phyloP scores from a whole-genome alignment of 2,888 invertebrate genomes.

The Ypsolopha scabrella region DNA sequence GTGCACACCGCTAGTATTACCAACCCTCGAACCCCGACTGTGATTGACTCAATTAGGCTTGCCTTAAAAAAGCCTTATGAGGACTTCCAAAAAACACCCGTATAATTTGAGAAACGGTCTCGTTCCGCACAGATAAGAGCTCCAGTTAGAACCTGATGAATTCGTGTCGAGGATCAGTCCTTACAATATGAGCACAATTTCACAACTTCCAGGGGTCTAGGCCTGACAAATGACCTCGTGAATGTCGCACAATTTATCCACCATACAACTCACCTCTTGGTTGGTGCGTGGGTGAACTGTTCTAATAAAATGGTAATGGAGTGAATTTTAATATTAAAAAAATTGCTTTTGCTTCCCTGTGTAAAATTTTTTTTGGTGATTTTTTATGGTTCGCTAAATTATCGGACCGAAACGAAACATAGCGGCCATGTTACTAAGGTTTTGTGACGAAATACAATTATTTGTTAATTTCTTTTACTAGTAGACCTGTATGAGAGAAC shows the following conservation, averaged over 20 bases:
- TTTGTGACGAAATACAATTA: no score
- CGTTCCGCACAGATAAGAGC: constrained; percentile 45
- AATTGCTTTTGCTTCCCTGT: no score
- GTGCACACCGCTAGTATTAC: not conserved
- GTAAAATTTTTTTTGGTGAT: no score
- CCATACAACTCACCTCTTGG: constrained; percentile 24
- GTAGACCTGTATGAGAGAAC: no score
- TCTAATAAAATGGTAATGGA: constrained; percentile 59
- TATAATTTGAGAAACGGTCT: constrained; percentile 19
- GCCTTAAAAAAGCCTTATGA: not conserved
- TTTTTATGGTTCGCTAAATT: no score
- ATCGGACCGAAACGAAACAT: no score
- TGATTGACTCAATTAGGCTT: not conserved
- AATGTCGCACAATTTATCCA: constrained; percentile 46
- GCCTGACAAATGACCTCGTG: constrained; percentile 48
- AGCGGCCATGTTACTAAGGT: no score
- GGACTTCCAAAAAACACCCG: not conserved
- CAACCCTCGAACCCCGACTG: not conserved
- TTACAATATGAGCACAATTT: constrained; percentile 66
- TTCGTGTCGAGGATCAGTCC: constrained; percentile 58
- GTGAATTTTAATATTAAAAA: constrained; percentile 26
- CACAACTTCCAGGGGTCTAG: constrained; percentile 43
- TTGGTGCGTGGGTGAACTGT: constrained; percentile 31
- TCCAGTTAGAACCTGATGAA: constrained; percentile 52
- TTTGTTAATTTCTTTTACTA: no score